Conservation (phyloP, 64 coral and sea anemone genomes). For the Dendrophyllia cribrosa region DNA sequence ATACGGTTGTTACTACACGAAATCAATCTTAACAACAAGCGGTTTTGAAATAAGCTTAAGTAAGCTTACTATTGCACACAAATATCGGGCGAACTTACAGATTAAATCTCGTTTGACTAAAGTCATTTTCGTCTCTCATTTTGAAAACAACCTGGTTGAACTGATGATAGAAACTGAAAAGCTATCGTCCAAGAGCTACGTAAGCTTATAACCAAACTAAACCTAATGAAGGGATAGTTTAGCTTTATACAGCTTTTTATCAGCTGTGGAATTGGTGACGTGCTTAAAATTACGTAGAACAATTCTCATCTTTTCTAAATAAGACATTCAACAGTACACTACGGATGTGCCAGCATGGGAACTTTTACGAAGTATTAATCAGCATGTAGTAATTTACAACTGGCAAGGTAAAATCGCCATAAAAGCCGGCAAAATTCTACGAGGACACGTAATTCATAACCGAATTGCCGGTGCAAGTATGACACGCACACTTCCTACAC, state of each 20-base stretch:
- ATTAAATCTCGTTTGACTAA: slow-evolving; percentile 17
- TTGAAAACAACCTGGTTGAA: neutral
- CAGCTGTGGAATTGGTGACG: slow-evolving; percentile 35
- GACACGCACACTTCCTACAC: neutral
- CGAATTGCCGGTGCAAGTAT: slow-evolving; percentile 3
- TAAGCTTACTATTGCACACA: neutral
- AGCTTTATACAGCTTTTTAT: neutral
- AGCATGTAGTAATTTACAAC: neutral
- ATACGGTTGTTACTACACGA: neutral
- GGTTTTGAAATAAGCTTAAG: neutral
- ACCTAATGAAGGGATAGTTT: neutral
- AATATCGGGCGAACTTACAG: neutral
- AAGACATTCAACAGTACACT: neutral
- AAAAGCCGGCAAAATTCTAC: slow-evolving; percentile 13
- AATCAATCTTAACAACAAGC: neutral
- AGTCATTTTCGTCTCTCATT: neutral
- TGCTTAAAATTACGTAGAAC: slow-evolving; percentile 39
- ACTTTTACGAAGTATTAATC: neutral
- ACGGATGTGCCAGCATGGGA: neutral
- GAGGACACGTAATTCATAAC: slow-evolving; percentile 20
- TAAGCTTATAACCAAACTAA: neutral
- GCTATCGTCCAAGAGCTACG: neutral
- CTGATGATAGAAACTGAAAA: neutral
- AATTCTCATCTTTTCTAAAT: neutral
- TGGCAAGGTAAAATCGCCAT: neutral